phyloP scores from a whole-genome alignment of 2,113 vertebrate species.

The Aphyosemion australe region DNA sequence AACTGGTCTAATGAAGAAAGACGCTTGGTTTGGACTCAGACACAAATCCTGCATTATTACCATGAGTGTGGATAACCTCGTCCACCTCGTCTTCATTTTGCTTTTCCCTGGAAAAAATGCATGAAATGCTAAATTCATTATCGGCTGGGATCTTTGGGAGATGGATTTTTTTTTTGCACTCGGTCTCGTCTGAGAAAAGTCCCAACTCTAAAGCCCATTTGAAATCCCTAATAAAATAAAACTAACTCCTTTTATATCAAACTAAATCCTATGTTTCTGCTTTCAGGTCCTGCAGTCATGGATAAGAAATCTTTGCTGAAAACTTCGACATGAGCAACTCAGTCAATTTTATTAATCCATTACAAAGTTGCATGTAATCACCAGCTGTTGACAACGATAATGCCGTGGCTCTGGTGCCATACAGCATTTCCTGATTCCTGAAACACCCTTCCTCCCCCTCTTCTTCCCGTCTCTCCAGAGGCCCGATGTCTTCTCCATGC shows the following conservation, averaged over 20 bases:
- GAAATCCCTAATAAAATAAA: no score
- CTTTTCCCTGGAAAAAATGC: background rate
- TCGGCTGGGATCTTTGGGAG: background rate
- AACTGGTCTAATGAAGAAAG: slow-evolving; percentile 1
- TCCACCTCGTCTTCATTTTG: background rate
- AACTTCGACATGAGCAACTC: background rate
- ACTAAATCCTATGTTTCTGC: no score
- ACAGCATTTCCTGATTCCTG: slow-evolving; percentile 57
- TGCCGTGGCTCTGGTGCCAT: slow-evolving; percentile 37
- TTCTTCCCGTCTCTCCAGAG: slow-evolving; percentile 50
- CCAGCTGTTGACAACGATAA: slow-evolving; percentile 40
- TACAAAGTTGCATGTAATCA: slow-evolving; percentile 12
- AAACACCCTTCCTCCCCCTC: slow-evolving; percentile 47
- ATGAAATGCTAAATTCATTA: background rate
- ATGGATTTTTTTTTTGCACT: background rate
- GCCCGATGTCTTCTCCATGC: slow-evolving; percentile 52
- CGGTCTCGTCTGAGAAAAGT: background rate
- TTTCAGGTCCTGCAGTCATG: no score
- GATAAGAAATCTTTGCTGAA: no score
- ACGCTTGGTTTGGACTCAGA: background rate
- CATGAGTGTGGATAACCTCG: background rate
- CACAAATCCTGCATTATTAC: background rate
- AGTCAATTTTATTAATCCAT: slow-evolving; percentile 30
- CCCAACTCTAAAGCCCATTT: background rate
- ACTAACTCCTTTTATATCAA: no score